phyloP scores from a whole-genome alignment of 2,888 invertebrate genomes.

The Antheraea yamamai region DNA sequence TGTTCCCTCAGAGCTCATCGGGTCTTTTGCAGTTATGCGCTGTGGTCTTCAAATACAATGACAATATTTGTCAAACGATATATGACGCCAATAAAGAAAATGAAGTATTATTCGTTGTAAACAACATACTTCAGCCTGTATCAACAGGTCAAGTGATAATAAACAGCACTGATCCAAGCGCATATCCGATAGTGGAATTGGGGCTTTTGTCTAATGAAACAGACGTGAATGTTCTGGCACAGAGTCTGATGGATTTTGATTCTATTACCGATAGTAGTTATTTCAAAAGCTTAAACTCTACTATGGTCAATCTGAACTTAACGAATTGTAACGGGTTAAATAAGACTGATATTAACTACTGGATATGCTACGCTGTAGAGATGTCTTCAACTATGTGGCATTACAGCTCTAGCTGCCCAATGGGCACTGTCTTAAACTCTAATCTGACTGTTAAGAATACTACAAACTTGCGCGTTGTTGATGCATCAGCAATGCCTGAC shows the following conservation, averaged over 20 bases:
- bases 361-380: slow-evolving; percentile 54
- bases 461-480: no score
- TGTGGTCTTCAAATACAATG: slow-evolving; percentile 76
- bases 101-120: slow-evolving; percentile 11
- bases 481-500: slow-evolving; percentile 67
- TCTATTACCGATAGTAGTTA: slow-evolving; percentile 32
- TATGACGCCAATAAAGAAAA: slow-evolving; percentile 31
- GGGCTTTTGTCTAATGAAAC: slow-evolving; percentile 20
- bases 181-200: slow-evolving; percentile 29
- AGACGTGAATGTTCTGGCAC: slow-evolving; percentile 33
- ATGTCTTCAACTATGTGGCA: slow-evolving; percentile 82
- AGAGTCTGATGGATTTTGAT: slow-evolving; percentile 30
- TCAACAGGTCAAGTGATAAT: slow-evolving; percentile 23
- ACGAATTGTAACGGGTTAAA: background rate
- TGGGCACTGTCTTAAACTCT: slow-evolving; percentile 88
- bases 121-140: slow-evolving; percentile 22
- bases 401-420: slow-evolving; percentile 86
- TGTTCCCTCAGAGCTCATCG: slow-evolving; percentile 23
- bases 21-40: slow-evolving; percentile 28
- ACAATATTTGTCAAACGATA: slow-evolving; percentile 38
- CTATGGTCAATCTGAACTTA: background rate
- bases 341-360: slow-evolving; percentile 25
- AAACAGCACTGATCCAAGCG: slow-evolving; percentile 34
- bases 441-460: slow-evolving; percentile 58
- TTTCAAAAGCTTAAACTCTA: slow-evolving; percentile 26